These are phyloP conservation scores for Lycorma delicatula DNA, from an alignment of 1,140 invertebrate genomes.

Conservation along the genomic window DNA sequence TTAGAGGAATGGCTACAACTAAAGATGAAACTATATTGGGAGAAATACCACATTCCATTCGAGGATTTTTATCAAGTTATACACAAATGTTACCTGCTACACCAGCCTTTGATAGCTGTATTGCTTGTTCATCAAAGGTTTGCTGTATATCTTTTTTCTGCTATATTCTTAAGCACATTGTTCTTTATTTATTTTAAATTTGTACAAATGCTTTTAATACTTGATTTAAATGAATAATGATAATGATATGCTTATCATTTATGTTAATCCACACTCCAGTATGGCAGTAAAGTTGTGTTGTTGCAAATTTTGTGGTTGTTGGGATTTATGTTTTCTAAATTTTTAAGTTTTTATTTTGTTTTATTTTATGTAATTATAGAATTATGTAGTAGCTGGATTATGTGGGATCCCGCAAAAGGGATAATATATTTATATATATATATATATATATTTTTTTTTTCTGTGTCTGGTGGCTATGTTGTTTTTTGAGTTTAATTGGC, in stretches of 20 bases:
- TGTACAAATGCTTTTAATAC: neutral
- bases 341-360: too few species aligned
- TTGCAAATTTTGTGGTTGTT: too few species aligned
- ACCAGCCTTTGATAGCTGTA: slow-evolving; percentile 78
- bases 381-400: too few species aligned
- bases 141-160: slow-evolving; percentile 15
- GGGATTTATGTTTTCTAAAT: too few species aligned
- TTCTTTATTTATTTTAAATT: neutral
- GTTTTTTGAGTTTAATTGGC: too few species aligned
- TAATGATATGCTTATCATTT: neutral
- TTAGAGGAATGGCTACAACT: slow-evolving; percentile 36
- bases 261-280: neutral
- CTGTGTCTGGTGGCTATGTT: too few species aligned
- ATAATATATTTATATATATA: too few species aligned
- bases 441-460: too few species aligned
- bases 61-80: slow-evolving; percentile 79
- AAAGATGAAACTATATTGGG: slow-evolving; percentile 60
- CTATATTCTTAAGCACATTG: neutral
- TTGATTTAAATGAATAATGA: neutral
- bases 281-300: too few species aligned
- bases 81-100: slow-evolving; percentile 73
- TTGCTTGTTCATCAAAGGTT: slow-evolving; percentile 72
- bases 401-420: too few species aligned
- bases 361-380: too few species aligned
- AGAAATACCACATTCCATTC: slow-evolving; percentile 84